phyloP scores from a whole-genome alignment of 2,113 vertebrate genomes.

The Australoheros scitulus region DNA sequence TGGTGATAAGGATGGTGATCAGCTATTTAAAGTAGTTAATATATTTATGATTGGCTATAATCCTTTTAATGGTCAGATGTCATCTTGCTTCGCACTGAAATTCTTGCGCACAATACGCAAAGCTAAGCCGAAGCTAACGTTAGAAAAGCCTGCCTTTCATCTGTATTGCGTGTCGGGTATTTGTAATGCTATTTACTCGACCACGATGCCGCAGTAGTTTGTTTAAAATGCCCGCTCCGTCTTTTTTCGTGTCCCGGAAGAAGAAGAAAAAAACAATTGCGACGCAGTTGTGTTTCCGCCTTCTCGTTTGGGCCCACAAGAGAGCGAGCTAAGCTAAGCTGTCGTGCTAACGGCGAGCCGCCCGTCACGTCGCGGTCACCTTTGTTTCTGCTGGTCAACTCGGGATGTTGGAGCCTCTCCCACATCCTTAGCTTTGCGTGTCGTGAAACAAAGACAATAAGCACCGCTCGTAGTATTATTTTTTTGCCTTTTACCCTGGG shows the following conservation, averaged over 20 bases:
- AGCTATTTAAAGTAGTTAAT: neutral
- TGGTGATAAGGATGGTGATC: neutral
- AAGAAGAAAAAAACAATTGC: neutral
- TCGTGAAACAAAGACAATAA: neutral
- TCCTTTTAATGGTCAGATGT: neutral
- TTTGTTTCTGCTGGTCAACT: neutral
- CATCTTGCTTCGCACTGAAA: neutral
- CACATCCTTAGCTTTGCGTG: neutral
- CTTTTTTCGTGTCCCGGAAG: slow-evolving; percentile 39
- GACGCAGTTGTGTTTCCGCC: slow-evolving; percentile 16
- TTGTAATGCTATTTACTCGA: neutral
- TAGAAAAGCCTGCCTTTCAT: neutral
- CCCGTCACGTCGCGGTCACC: neutral
- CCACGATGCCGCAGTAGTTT: neutral
- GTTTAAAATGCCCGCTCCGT: neutral
- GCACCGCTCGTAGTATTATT: neutral
- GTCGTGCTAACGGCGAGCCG: neutral
- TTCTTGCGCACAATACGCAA: neutral
- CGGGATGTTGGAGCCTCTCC: neutral
- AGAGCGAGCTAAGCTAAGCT: neutral
- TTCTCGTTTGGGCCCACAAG: neutral
- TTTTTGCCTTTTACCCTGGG: neutral
- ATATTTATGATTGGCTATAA: neutral
- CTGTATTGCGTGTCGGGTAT: neutral
- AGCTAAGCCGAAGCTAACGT: neutral